Percentiles rank a stretch among this genome's conserved stretches.
Conservation (phyloP, 2,888 invertebrate genomes). For the Sesamia inferens region DNA sequence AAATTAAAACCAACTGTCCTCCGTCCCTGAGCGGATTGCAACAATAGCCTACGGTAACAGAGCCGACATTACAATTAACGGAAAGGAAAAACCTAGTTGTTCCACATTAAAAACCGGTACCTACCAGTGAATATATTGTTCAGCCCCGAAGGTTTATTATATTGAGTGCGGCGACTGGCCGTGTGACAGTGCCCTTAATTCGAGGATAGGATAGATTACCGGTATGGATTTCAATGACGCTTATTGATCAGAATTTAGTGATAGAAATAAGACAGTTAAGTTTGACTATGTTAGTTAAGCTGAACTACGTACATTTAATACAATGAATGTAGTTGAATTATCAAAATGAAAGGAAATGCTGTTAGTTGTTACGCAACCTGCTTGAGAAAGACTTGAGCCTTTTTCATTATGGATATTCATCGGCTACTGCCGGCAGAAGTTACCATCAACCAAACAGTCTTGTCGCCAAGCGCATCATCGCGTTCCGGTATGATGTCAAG, state of each 20-base stretch:
- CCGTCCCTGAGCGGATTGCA: slow-evolving; percentile 54
- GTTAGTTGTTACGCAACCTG: background rate
- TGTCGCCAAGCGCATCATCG: too few relatives aligned
- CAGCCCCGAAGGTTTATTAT: slow-evolving; percentile 55
- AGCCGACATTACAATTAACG: slow-evolving; percentile 75
- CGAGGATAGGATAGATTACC: slow-evolving; percentile 46
- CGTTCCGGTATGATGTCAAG: too few relatives aligned
- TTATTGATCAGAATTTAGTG: slow-evolving; percentile 35
- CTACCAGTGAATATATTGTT: slow-evolving; percentile 58
- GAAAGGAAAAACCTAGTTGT: slow-evolving; percentile 77
- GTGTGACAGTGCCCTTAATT: slow-evolving; percentile 58
- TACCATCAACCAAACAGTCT: too few relatives aligned
- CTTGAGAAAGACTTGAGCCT: background rate
- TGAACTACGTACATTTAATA: too few relatives aligned
- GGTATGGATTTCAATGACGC: slow-evolving; percentile 50
- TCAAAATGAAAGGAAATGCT: background rate
- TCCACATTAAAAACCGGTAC: slow-evolving; percentile 63
- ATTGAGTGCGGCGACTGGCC: slow-evolving; percentile 44
- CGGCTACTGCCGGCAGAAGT: too few relatives aligned
- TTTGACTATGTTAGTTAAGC: too few relatives aligned
- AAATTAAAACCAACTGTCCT: slow-evolving; percentile 23
- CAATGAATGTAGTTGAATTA: too few relatives aligned
- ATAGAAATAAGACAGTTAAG: background rate
- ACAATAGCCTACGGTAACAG: slow-evolving; percentile 66
- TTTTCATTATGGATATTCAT: background rate